Conservation (phyloP, 2,113 vertebrate species). For the Antechinus flavipes region DNA sequence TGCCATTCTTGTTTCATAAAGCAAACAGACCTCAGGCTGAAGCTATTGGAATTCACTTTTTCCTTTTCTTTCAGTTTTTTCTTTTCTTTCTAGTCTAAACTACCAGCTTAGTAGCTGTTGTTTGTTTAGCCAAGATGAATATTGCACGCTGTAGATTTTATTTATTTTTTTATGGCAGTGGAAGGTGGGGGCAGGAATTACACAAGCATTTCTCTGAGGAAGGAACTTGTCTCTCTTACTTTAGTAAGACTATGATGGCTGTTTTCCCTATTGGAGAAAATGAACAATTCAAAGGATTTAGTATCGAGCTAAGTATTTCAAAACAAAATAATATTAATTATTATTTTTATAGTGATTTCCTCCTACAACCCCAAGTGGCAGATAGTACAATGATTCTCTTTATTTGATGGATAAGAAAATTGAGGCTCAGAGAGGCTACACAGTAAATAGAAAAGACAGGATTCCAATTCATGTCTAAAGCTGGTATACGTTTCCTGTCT, state of each 20-base stretch:
- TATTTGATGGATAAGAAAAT: not conserved
- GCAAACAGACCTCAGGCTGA: not conserved
- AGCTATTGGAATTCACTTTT: not conserved
- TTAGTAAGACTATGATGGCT: not conserved
- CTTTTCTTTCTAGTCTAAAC: not conserved
- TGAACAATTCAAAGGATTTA: not conserved
- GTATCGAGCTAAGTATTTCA: not conserved
- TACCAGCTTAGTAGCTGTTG: not conserved
- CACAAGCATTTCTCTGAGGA: slow-evolving; percentile 15
- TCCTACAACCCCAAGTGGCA: not conserved
- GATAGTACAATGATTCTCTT: not conserved
- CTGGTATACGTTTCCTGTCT: not conserved
- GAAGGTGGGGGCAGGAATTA: not conserved
- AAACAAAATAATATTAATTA: not conserved
- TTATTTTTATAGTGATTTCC: not conserved
- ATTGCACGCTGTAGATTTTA: not conserved
- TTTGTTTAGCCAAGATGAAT: not conserved
- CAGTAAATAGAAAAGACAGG: not conserved
- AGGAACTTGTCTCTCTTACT: not conserved
- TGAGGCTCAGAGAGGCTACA: not conserved
- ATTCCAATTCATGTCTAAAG: not conserved
- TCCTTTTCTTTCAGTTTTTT: not conserved
- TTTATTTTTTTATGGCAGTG: not conserved
- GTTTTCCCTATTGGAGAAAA: not conserved
- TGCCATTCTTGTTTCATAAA: slow-evolving; percentile 10